Percentiles rank a stretch among this genome's conserved stretches.
Evolutionary conservation across 2,888 invertebrate species (phyloP).

Genomic region (Electrophaes corylata): DNA sequence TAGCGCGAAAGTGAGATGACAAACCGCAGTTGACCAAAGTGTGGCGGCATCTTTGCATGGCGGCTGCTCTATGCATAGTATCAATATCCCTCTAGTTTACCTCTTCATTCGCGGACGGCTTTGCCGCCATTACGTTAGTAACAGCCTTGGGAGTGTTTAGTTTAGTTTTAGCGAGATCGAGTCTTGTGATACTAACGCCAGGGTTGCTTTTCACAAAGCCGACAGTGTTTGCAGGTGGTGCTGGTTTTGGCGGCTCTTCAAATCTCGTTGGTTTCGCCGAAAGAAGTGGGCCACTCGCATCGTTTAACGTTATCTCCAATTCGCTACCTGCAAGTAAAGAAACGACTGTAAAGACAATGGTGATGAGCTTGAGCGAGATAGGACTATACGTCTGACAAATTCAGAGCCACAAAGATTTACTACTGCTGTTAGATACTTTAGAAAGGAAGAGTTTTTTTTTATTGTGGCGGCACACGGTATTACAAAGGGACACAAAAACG

Average conservation of each 20-base stretch:
- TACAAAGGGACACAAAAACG: too few relatives aligned
- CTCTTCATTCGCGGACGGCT: slow-evolving; percentile 10
- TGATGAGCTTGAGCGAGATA: too few relatives aligned
- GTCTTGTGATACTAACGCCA: slow-evolving; percentile 16
- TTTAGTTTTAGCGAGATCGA: slow-evolving; percentile 7
- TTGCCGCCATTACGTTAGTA: slow-evolving; percentile 3
- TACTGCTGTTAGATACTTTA: too few relatives aligned
- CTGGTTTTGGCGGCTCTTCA: slow-evolving; percentile 11
- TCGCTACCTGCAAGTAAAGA: slow-evolving; percentile 18
- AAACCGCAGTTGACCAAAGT: too few relatives aligned
- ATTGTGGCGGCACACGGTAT: too few relatives aligned
- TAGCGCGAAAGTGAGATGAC: too few relatives aligned
- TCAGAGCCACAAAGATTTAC: too few relatives aligned
- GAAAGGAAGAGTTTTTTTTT: too few relatives aligned
- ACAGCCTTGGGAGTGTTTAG: background rate
- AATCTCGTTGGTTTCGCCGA: slow-evolving; percentile 3
- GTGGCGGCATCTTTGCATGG: too few relatives aligned
- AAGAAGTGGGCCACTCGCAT: slow-evolving; percentile 40
- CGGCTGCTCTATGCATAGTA: too few relatives aligned
- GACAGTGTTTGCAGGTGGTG: background rate
- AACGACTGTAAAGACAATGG: background rate
- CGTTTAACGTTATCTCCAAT: slow-evolving; percentile 39
- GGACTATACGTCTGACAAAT: too few relatives aligned
- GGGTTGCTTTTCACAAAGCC: slow-evolving; percentile 3
- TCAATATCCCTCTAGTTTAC: slow-evolving; percentile 3